Base-by-base conservation (phyloP, 64 coral and sea anemone species). In the Pocillopora verrucosa region DNA sequence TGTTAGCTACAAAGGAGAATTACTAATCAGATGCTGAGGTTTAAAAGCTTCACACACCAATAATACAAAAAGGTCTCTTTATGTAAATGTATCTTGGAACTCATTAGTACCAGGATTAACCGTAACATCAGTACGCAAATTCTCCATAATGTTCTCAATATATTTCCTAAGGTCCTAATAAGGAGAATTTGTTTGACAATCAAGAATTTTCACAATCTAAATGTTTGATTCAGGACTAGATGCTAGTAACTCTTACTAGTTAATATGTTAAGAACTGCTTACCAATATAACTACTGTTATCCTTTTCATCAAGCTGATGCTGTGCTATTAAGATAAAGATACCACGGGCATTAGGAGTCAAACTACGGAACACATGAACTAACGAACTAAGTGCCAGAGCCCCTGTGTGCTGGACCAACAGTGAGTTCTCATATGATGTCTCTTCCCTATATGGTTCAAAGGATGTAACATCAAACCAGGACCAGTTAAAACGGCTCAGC, bases 381-480 rank as follows among this genome's bases (percentile, higher is more conserved):
- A 99, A 75, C 15, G 97, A 99, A 80, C 93, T 99, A 9, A 99
- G 79, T 1, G 97, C 97, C 64, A 99, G 86, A 3, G 94, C 83
- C 60, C 94, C 97, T 1, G 97, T 95, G 64, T 99, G 94, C 79
- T 99, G 97, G 2, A 99, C 93, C 16, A 99, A 68, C 24, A 99
- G 64, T 61, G 97, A 99, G 58, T 99, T 95, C 60, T 99, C 97
- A 84, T 99, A 99, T 12, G 97, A 99, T 25, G 97, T 99, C 56
- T 99, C 97, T 87, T 99, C 97, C 13, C 82, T 26, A 41, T 99
- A 99, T 6, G 94, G 82, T 17, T 99, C 97, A 91, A 99, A 99
- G 56, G 97, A 95, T 37, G 97, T 93, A 78, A 99, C 91, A 57
- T 99, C 97, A 93, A 93, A 95, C 97, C 97, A 99, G n/a, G 93